Percentiles rank a stretch among this genome's conserved stretches.
Evolutionary conservation across 2,113 vertebrate species (phyloP).

Genomic region (Tachysurus vachellii): DNA sequence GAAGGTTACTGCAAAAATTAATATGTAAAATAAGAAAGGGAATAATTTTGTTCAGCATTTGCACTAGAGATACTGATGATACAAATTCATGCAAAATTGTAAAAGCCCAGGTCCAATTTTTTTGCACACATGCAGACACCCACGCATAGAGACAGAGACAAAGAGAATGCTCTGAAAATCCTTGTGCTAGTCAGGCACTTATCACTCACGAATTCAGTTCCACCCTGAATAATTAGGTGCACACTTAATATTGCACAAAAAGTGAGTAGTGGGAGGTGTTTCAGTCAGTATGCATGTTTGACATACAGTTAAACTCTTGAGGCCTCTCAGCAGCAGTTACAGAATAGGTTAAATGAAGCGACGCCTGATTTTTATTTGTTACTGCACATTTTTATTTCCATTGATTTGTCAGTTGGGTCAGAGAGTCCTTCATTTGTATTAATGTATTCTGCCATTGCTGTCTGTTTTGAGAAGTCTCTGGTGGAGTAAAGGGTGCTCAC

Average conservation of each 20-base stretch:
- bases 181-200: conserved; percentile 45
- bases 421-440: conserved; percentile 58
- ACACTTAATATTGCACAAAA: conserved; percentile 51
- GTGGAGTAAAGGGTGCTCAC: conserved; percentile 56
- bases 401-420: conserved; percentile 70
- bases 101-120: conserved; percentile 5
- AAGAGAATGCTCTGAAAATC: conserved; percentile 41
- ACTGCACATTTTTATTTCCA: conserved; percentile 61
- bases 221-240: conserved; percentile 66
- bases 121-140: conserved; percentile 29
- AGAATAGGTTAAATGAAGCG: conserved; percentile 61
- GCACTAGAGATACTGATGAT: neutral
- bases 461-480: conserved; percentile 52
- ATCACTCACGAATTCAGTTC: conserved; percentile 58
- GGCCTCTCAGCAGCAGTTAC: conserved; percentile 56
- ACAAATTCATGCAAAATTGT: conserved; percentile 12
- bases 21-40: neutral
- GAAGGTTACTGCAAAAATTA: neutral
- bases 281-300: conserved; percentile 57
- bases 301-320: conserved; percentile 61
- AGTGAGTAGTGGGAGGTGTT: conserved; percentile 62
- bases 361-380: conserved; percentile 60
- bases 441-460: conserved; percentile 67
- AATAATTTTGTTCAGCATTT: neutral
- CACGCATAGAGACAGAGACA: neutral